These are phyloP conservation scores for Hipparchia semele DNA, from an alignment of 2,888 invertebrate species.

Conservation along the genomic window DNA sequence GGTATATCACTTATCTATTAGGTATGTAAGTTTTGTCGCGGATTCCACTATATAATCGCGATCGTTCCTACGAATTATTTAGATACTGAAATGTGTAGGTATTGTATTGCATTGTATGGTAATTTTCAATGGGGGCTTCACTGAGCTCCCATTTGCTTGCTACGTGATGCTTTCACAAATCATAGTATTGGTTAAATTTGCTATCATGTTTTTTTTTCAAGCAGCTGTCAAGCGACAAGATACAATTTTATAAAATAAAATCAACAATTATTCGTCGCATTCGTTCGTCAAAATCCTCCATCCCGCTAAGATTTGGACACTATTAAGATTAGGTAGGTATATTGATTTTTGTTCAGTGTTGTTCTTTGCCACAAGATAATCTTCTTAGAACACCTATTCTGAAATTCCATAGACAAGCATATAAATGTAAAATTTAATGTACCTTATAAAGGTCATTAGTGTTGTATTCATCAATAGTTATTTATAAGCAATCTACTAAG, in stretches of 20 bases:
- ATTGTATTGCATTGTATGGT: slow-evolving; percentile 20
- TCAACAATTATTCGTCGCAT: no score
- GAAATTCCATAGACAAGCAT: no score
- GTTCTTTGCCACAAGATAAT: no score
- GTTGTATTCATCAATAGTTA: not conserved
- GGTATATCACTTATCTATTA: not conserved
- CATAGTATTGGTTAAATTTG: not conserved
- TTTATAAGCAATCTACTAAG: not conserved
- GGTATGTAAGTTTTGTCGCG: not conserved
- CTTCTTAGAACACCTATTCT: no score
- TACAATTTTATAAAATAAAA: no score
- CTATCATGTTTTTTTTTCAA: not conserved
- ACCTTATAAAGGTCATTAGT: no score
- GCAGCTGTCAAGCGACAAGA: no score
- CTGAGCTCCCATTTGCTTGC: slow-evolving; percentile 3
- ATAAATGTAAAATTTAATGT: no score
- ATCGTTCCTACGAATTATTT: slow-evolving; percentile 15
- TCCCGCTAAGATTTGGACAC: no score
- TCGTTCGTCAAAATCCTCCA: no score
- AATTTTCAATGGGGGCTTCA: slow-evolving; percentile 13
- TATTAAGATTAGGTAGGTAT: no score
- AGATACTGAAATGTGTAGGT: not conserved
- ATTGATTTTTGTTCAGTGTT: no score
- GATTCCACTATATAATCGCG: slow-evolving; percentile 6
- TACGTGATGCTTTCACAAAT: slow-evolving; percentile 20